Evolutionary conservation across 2,113 vertebrate species (phyloP).

Genomic region (Ursus arctos): DNA sequence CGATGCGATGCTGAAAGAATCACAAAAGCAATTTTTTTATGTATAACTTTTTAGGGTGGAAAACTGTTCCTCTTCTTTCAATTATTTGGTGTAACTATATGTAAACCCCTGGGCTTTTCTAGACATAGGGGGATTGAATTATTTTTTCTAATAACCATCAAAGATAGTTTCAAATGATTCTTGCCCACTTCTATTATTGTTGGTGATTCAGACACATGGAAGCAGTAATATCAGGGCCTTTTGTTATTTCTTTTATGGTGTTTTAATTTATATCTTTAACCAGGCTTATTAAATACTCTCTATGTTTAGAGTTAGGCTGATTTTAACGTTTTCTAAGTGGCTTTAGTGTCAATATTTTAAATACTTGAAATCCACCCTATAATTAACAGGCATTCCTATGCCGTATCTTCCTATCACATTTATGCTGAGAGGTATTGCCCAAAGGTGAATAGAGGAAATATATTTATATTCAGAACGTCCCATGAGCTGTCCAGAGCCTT

Average conservation of each 20-base stretch:
- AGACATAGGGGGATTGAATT: not conserved
- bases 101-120: not conserved
- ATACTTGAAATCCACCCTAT: not conserved
- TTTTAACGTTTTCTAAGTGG: not conserved
- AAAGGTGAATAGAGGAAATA: slow-evolving; percentile 83
- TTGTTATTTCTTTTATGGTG: slow-evolving; percentile 16
- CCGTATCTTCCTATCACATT: slow-evolving; percentile 26
- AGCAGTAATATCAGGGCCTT: not conserved
- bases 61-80: not conserved
- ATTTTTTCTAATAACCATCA: slow-evolving; percentile 60
- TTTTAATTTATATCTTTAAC: slow-evolving; percentile 60
- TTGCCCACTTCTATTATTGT: not conserved
- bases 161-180: slow-evolving; percentile 27
- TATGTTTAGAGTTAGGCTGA: slow-evolving; percentile 60
- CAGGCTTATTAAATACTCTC: slow-evolving; percentile 67
- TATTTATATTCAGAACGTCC: slow-evolving; percentile 81
- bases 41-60: not conserved
- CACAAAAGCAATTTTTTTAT: not conserved
- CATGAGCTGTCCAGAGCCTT: slow-evolving; percentile 81
- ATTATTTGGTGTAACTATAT: not conserved
- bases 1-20: not conserved
- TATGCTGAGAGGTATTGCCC: slow-evolving; percentile 77
- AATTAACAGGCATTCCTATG: not conserved
- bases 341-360: slow-evolving; percentile 71
- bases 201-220: slow-evolving; percentile 31